These are phyloP conservation scores for Micromesistius poutassou DNA, from an alignment of 2,797 vertebrate species.

Conservation along the genomic window DNA sequence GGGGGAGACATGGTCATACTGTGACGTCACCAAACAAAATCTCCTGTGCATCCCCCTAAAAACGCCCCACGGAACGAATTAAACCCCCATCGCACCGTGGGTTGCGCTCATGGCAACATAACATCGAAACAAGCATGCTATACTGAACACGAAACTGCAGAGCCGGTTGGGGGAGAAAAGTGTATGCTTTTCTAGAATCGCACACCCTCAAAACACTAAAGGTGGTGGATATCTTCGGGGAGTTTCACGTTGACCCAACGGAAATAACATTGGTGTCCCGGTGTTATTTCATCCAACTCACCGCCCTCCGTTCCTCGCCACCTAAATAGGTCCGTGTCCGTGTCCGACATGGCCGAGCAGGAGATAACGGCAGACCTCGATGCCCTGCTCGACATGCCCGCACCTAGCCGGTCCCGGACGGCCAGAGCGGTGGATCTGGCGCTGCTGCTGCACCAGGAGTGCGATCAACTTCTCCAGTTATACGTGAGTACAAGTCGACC, in stretches of 20 bases:
- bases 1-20: not conserved
- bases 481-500: slow-evolving; percentile 65
- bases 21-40: not conserved
- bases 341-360: slow-evolving; percentile 25
- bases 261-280: not conserved
- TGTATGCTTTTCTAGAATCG: not conserved
- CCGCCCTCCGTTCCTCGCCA: slow-evolving; percentile 27
- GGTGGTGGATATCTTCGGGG: not conserved
- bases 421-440: slow-evolving; percentile 65
- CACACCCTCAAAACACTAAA: not conserved
- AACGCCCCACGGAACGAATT: slow-evolving; percentile 65
- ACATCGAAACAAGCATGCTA: slow-evolving; percentile 32
- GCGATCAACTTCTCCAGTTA: slow-evolving; percentile 62
- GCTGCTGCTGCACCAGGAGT: slow-evolving; percentile 67
- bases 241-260: not conserved
- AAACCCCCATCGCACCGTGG: slow-evolving; percentile 38
- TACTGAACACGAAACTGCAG: not conserved
- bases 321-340: slow-evolving; percentile 31
- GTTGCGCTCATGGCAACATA: slow-evolving; percentile 32
- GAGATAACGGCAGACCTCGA: slow-evolving; percentile 22
- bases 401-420: slow-evolving; percentile 39
- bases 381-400: slow-evolving; percentile 32
- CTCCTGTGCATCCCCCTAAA: slow-evolving; percentile 38
- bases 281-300: slow-evolving; percentile 26
- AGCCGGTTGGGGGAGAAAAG: not conserved